These are phyloP conservation scores for Takifugu ocellatus DNA, from an alignment of 2,797 vertebrate species.

Conservation along the genomic window DNA sequence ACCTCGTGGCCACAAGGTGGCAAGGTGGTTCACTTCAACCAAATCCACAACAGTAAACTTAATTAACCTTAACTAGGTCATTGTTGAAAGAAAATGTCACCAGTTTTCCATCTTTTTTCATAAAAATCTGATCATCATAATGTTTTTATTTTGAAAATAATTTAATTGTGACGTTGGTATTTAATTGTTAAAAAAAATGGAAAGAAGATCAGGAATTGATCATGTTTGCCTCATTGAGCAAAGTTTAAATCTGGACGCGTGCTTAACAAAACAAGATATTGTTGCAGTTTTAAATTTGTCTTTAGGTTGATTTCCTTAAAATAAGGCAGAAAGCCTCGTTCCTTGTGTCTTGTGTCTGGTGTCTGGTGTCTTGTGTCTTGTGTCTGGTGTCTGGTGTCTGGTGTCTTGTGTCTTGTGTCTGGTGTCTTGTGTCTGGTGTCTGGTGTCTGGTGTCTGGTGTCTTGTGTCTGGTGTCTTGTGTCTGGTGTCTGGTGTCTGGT, in stretches of 20 bases:
- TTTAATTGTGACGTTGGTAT: neutral
- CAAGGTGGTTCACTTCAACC: too few species aligned
- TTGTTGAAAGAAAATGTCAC: too few species aligned
- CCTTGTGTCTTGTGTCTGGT: neutral
- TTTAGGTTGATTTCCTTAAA: neutral
- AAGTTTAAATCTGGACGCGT: too few species aligned
- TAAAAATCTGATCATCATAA: neutral
- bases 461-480: too few species aligned
- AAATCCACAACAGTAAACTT: too few species aligned
- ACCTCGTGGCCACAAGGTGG: neutral
- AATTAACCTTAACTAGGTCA: too few species aligned
- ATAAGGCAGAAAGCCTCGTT: neutral
- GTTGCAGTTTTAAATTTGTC: neutral
- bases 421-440: too few species aligned
- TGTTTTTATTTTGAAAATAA: too few species aligned
- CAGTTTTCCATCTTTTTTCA: too few species aligned
- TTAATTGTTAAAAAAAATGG: neutral
- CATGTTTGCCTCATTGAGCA: too few species aligned
- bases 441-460: neutral
- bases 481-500: neutral
- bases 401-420: too few species aligned
- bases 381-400: too few species aligned
- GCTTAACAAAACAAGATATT: neutral
- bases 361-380: neutral
- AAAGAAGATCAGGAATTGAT: neutral